Evolutionary conservation across 92 coral and sea anemone genomes (phyloP), one percentile per base, ranked within the genome.

Genomic region (Paragorgia papillata): DNA sequence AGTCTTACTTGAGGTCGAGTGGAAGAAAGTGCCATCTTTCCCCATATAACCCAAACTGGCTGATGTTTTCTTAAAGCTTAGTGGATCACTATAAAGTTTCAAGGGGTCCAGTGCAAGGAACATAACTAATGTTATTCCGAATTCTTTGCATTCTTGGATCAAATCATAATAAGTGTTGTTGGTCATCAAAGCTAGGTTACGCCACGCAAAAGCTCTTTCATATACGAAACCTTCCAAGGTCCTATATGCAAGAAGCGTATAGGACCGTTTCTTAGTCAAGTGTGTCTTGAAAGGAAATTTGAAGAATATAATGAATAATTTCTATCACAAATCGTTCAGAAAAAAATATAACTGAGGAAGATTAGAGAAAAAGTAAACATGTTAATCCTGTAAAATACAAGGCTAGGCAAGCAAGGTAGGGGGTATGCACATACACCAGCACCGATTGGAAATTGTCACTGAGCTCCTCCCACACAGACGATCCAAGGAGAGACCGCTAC

Each of bases 51-150:
- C 48, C 46, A 71, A 51, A 37, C 49, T 27, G 57, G 57, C 24
- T 58, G 57, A 71, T 71, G 64, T 71, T 71, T 48, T 55, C 62
- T 33, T 71, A 33, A 30, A 54, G 78, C 64, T 71, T 71, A 71
- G 49, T 24, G 62, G 19, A 21, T 28, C 58, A 68, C 41, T 71
- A 43, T 71, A 48, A 51, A 71, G 78, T 71, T 71, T 51, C 78
- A 48, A 68, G 75, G 31, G 60, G 50, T 71, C 54, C 49, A 71
- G 78, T 53, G 46, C 32, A 71, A 49, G 25, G 19, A 39, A n/a
- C 48, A 71, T 54, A 48, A 69, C n/a, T n/a, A n/a, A n/a, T n/a
- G 60, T 1, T 71, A 55, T 55, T 71, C 78, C n/a, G 37, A 71
- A 71, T 71, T 53, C 78, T 55, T 71, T 15, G 41, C 49, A 71